Percentiles rank a stretch among this genome's conserved stretches.
Conservation (phyloP, 2,113 vertebrate genomes). For the Arothron firmamentum region DNA sequence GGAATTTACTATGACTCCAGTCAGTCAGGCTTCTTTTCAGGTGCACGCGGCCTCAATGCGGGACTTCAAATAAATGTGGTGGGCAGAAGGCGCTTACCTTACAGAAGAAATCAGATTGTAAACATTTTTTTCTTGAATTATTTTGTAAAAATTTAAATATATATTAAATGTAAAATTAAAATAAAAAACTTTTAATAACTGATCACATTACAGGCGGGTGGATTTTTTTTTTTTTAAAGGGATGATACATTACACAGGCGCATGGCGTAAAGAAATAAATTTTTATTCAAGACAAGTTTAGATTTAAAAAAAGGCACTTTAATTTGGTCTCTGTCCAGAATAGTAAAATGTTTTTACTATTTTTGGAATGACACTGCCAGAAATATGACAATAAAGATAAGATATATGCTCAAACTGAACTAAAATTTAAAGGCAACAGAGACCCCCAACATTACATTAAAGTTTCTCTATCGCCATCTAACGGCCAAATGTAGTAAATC, state of each 20-base stretch:
- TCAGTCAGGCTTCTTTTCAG: conserved; percentile 23
- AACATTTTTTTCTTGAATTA: conserved; percentile 46
- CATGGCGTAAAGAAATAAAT: not conserved
- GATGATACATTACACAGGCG: not conserved
- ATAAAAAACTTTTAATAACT: conserved; percentile 53
- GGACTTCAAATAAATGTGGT: not conserved
- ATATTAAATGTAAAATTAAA: conserved; percentile 47
- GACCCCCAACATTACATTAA: not conserved
- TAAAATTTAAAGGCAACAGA: not conserved
- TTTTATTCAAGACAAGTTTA: conserved; percentile 41
- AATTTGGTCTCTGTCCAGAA: not conserved
- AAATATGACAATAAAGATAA: too few relatives aligned
- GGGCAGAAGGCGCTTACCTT: too few relatives aligned
- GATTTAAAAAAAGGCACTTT: conserved; percentile 39
- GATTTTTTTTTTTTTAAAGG: not conserved
- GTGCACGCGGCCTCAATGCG: conserved; percentile 6
- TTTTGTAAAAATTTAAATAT: conserved; percentile 53
- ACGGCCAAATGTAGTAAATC: too few relatives aligned
- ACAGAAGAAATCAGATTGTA: conserved; percentile 38
- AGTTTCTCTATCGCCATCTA: too few relatives aligned
- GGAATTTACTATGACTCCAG: conserved; percentile 13
- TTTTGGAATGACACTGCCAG: too few relatives aligned
- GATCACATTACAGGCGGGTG: conserved; percentile 19
- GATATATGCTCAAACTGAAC: too few relatives aligned
- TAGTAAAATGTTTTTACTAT: too few relatives aligned